Evolutionary conservation across 2,113 vertebrate species (phyloP).

Genomic region (Nanorana parkeri): DNA sequence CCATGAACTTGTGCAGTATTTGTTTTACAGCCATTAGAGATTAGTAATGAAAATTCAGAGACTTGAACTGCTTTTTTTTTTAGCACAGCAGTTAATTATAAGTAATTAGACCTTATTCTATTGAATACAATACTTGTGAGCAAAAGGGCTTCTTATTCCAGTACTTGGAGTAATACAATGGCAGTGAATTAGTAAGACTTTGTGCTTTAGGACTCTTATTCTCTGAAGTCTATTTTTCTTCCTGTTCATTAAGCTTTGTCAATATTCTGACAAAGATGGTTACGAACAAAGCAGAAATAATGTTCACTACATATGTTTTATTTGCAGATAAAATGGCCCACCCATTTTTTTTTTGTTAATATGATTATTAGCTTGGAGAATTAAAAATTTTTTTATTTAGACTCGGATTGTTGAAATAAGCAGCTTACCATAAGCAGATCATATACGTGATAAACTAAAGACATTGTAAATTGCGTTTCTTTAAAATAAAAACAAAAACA

Average conservation of each 20-base stretch:
- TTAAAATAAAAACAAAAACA: too few species aligned
- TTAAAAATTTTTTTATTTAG: too few species aligned
- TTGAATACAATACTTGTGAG: neutral
- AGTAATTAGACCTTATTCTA: slow-evolving; percentile 26
- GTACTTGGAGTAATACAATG: neutral
- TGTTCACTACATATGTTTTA: neutral
- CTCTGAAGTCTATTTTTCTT: neutral
- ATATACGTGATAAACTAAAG: too few species aligned
- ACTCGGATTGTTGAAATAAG: too few species aligned
- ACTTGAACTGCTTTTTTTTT: neutral
- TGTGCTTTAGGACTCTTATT: neutral
- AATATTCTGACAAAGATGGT: neutral
- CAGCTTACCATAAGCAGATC: too few species aligned
- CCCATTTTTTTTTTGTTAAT: too few species aligned
- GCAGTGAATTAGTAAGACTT: neutral
- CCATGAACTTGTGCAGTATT: neutral
- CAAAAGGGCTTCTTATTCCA: neutral
- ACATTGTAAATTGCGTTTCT: too few species aligned
- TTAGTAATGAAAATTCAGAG: slow-evolving; percentile 3
- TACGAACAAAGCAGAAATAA: neutral
- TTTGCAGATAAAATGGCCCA: too few species aligned
- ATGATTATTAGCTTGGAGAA: too few species aligned
- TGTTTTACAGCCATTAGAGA: neutral
- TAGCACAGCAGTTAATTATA: slow-evolving; percentile 25
- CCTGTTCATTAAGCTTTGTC: neutral